These are phyloP conservation scores for Anaspis maculata DNA, from an alignment of 2,888 invertebrate species.

Conservation along the genomic window DNA sequence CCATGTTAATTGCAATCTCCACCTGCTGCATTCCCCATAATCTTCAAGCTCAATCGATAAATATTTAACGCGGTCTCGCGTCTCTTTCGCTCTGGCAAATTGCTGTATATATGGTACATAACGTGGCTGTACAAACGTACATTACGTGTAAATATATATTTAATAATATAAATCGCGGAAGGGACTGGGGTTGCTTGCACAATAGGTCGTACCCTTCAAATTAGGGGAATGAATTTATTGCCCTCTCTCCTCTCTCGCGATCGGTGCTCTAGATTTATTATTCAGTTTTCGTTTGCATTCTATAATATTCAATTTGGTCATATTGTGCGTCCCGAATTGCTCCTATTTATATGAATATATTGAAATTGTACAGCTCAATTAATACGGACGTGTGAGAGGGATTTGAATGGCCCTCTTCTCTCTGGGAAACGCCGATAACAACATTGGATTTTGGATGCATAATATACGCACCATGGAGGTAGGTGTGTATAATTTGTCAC, in stretches of 20 bases:
- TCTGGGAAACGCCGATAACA: too few relatives aligned
- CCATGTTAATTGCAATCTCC: constrained; percentile 38
- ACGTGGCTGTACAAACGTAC: too few relatives aligned
- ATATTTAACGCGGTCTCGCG: constrained; percentile 16
- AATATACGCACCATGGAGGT: too few relatives aligned
- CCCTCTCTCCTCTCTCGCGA: constrained; percentile 20
- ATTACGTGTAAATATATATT: constrained; percentile 8
- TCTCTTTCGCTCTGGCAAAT: constrained; percentile 10
- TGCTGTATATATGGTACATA: too few relatives aligned
- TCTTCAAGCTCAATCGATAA: constrained; percentile 27
- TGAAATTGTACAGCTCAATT: constrained; percentile 36
- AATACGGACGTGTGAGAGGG: constrained; percentile 26
- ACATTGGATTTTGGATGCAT: too few relatives aligned
- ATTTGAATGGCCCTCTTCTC: too few relatives aligned
- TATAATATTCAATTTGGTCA: constrained; percentile 35
- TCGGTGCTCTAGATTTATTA: constrained; percentile 26
- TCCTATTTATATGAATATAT: constrained; percentile 33
- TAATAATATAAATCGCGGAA: constrained; percentile 9
- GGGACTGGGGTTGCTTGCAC: constrained; percentile 14
- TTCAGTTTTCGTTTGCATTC: constrained; percentile 33
- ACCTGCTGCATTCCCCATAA: constrained; percentile 31
- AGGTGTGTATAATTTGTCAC: too few relatives aligned
- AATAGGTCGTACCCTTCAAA: constrained; percentile 25
- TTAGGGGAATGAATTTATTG: constrained; percentile 30
- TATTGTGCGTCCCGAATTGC: constrained; percentile 33